A percentile compares a stretch with the other conserved stretches of the same genome.
Evolutionary conservation across 1,140 invertebrate species (phyloP).

Genomic region (Calephelis nemesis): DNA sequence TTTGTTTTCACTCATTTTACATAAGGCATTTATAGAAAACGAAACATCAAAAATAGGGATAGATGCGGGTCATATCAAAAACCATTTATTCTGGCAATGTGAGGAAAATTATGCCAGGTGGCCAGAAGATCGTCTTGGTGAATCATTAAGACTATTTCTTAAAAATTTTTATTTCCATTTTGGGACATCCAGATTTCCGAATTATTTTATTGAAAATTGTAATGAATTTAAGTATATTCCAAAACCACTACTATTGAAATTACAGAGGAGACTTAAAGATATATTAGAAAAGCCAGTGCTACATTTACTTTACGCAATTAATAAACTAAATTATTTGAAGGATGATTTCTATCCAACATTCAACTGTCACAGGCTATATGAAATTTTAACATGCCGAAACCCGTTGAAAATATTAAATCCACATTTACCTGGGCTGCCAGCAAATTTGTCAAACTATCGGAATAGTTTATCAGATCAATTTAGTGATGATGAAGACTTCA

Average conservation of each 20-base stretch:
- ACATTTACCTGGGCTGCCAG: conserved; percentile 46
- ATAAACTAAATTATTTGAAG: conserved; percentile 82
- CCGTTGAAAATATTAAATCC: conserved; percentile 76
- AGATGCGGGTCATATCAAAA: conserved; percentile 84
- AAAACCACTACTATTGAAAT: conserved; percentile 80
- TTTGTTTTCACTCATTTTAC: conserved; percentile 82
- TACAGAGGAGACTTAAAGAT: conserved; percentile 83
- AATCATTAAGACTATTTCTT: conserved; percentile 83
- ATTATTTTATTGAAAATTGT: conserved; percentile 86
- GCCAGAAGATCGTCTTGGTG: conserved; percentile 85
- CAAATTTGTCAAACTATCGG: conserved; percentile 38
- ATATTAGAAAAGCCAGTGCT: conserved; percentile 85
- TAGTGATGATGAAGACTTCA: conserved; percentile 56
- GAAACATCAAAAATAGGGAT: conserved; percentile 79
- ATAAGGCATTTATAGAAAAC: conserved; percentile 85
- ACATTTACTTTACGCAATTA: conserved; percentile 83
- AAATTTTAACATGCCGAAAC: conserved; percentile 80
- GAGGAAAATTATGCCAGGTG: conserved; percentile 85
- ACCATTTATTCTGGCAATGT: conserved; percentile 88
- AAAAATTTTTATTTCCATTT: conserved; percentile 80
- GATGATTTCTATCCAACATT: conserved; percentile 84
- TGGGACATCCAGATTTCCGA: conserved; percentile 79
- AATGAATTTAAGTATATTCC: conserved; percentile 87
- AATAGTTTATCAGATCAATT: conserved; percentile 48
- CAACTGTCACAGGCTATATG: conserved; percentile 82